phyloP scores from a whole-genome alignment of 64 coral and sea anemone genomes.

The Pocillopora verrucosa region DNA sequence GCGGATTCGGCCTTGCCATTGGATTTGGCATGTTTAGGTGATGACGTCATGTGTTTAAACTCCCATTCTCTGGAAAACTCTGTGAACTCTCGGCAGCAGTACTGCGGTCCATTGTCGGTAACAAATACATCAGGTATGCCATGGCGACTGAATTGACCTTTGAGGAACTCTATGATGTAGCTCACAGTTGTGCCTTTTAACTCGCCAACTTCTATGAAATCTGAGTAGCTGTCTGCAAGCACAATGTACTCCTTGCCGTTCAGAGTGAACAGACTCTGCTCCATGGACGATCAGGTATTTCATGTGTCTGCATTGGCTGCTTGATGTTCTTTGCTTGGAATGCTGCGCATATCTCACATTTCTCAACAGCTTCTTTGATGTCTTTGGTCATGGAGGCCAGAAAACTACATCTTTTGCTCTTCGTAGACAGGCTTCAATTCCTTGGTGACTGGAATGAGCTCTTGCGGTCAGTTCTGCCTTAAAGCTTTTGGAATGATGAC shows the following conservation, averaged over 20 bases:
- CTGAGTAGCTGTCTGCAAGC: constrained; percentile 53
- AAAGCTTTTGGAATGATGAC: constrained; percentile 67
- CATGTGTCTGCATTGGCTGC: constrained; percentile 68
- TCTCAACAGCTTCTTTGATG: constrained; percentile 35
- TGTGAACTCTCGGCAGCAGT: constrained; percentile 39
- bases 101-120: constrained; percentile 54
- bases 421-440: constrained; percentile 48
- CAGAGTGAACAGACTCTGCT: constrained; percentile 59
- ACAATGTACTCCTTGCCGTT: constrained; percentile 52
- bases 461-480: no score
- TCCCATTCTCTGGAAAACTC: constrained; percentile 55
- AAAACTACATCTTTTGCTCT: constrained; percentile 58
- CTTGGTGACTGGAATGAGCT: constrained; percentile 69
- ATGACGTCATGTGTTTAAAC: constrained; percentile 60
- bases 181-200: constrained; percentile 42
- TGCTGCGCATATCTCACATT: constrained; percentile 51
- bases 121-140: constrained; percentile 65
- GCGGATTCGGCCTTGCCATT: constrained; percentile 59
- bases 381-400: constrained; percentile 18
- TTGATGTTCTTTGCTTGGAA: constrained; percentile 48
- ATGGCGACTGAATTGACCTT: constrained; percentile 57
- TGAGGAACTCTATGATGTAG: constrained; percentile 44
- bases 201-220: constrained; percentile 56
- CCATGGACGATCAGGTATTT: constrained; percentile 47
- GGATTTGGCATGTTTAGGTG: constrained; percentile 50